phyloP scores from a whole-genome alignment of 2,113 vertebrate genomes.

The Petroica traversi region DNA sequence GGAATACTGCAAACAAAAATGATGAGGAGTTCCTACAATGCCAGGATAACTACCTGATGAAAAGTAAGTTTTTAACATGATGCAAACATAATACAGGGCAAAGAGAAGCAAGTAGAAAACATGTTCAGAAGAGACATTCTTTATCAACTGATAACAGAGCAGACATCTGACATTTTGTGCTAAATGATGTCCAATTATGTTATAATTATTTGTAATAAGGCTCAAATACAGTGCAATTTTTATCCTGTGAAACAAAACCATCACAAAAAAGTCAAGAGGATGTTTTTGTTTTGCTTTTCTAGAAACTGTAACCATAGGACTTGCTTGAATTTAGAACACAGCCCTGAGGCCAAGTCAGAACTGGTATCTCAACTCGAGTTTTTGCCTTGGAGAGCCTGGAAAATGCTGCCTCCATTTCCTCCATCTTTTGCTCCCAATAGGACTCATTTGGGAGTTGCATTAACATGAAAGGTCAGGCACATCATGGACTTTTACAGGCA shows the following conservation, averaged over 20 bases:
- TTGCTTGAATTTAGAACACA: not conserved
- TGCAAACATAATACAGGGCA: not conserved
- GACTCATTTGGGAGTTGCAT: not conserved
- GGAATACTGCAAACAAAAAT: not conserved
- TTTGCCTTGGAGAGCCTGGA: not conserved
- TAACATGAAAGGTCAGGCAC: not conserved
- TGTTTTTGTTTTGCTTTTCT: not conserved
- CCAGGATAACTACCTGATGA: not conserved
- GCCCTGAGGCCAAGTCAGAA: not conserved
- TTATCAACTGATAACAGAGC: not conserved
- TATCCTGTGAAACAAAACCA: not conserved
- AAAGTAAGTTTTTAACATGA: not conserved
- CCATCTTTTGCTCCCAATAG: not conserved
- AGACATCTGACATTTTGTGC: not conserved
- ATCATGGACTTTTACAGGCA: not conserved
- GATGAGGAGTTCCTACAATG: not conserved
- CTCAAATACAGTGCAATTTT: not conserved
- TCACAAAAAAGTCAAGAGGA: not conserved
- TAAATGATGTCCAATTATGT: not conserved
- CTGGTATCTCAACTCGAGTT: accelerated
- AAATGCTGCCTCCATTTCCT: not conserved
- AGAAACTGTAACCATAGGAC: not conserved
- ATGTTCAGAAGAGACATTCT: not conserved
- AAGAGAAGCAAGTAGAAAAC: not conserved
- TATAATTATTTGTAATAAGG: not conserved